Conservation (phyloP, 2,888 invertebrate genomes). For the Lithophane semibrunnea region DNA sequence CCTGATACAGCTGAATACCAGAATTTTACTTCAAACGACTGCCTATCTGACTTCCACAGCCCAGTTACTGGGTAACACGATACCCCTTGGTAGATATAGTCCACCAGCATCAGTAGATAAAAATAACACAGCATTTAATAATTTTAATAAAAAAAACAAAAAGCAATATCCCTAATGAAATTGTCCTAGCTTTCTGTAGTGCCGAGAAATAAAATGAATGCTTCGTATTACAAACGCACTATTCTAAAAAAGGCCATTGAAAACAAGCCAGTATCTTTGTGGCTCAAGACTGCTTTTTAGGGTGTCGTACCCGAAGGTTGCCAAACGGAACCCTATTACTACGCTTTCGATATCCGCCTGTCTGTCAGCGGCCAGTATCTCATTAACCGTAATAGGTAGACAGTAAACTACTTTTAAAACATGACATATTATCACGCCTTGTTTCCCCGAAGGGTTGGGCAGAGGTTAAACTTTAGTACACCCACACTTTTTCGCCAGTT, state of each 20-base stretch:
- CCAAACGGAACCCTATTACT: too few relatives aligned
- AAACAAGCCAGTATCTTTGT: neutral
- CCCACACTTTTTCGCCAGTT: neutral
- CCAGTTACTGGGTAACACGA: neutral
- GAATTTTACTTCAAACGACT: neutral
- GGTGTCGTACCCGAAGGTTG: too few relatives aligned
- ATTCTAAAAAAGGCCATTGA: neutral
- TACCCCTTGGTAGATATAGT: neutral
- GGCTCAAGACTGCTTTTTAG: neutral
- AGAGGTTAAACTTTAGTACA: too few relatives aligned
- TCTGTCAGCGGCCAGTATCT: too few relatives aligned
- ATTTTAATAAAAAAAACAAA: neutral
- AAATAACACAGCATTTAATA: neutral
- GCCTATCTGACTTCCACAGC: neutral
- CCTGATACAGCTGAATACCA: neutral
- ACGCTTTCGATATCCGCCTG: too few relatives aligned
- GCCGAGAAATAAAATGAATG: conserved; percentile 16
- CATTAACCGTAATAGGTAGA: too few relatives aligned
- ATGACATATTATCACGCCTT: too few relatives aligned
- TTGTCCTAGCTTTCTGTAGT: neutral
- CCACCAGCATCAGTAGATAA: neutral
- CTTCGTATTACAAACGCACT: conserved; percentile 2
- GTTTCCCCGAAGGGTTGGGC: too few relatives aligned
- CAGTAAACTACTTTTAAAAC: too few relatives aligned
- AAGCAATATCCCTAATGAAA: conserved; percentile 6